Evolutionary conservation across 2,888 invertebrate genomes (phyloP).

Genomic region (Pantelozetes paolii): DNA sequence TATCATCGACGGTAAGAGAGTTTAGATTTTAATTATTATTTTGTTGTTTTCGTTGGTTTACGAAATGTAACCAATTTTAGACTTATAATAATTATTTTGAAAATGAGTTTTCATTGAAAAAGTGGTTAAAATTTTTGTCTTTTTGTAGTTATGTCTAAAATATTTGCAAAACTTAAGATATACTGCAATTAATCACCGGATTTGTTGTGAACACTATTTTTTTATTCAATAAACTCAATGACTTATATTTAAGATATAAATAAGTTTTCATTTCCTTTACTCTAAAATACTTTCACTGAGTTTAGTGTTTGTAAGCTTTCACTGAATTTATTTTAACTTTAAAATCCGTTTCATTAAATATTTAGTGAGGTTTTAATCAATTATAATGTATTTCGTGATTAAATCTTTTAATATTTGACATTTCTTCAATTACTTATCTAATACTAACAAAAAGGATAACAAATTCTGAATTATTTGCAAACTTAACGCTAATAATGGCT

Average conservation of each 20-base stretch:
- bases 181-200: neutral
- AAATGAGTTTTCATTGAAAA: neutral
- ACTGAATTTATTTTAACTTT: conserved; percentile 7
- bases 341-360: no score
- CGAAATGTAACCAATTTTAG: neutral
- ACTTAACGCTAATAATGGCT: neutral
- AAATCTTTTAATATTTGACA: neutral
- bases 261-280: conserved; percentile 26
- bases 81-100: neutral
- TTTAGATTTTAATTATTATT: neutral
- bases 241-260: neutral
- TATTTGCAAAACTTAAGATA: neutral
- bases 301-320: neutral
- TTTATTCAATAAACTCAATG: conserved; percentile 1
- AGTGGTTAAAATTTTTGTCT: neutral
- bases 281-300: neutral
- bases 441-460: no score
- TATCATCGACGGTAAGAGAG: conserved; percentile 22
- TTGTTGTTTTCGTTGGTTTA: neutral
- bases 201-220: conserved; percentile 1
- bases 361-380: no score
- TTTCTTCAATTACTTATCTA: no score
- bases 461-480: no score
- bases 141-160: neutral
- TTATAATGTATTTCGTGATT: neutral